Evolutionary conservation across 2,888 invertebrate genomes (phyloP), one percentile per base, ranked within the genome.

Genomic region (Congeria kusceri): DNA sequence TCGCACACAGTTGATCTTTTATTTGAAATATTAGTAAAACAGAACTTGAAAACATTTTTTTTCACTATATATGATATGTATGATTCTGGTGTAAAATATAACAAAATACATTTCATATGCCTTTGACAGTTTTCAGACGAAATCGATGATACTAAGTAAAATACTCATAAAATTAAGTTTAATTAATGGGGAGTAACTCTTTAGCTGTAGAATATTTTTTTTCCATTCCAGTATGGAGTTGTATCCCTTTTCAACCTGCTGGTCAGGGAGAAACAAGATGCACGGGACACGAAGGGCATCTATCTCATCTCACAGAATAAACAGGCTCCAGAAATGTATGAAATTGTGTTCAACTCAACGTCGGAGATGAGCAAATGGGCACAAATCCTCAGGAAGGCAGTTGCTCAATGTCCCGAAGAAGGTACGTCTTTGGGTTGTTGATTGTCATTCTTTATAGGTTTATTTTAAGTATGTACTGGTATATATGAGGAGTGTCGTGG

Each of bases 261-360:
- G 72, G 98, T 98, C 9, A 95, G 98, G 23, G 98, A 98, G 94
- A 98, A 98, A 93, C 98, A 98, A 0, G 98, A 98, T 68, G 96
- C 97, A 71, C 90, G 92, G 57, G 97, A 97, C 90, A 96, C 96
- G 2, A 95, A 97, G 3, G 97, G 98, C 0, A 96, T 99, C 90
- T 98, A 98, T 94, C 95, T 99, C 70, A 98, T 99, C 88, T 97
- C 97, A 85, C 97, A 97, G 86, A 97, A 97, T 91, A 97, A 97
- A 5, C 86, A 96, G 4, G 97, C 97, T 91, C 98, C 98, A 0
- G 98, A 98, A 94, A 98, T 99, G 98, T 98, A 98, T 92, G 98
- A 98, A 92, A 94, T 99, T 67, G 96, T 98, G 91, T 95, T 95
- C 81, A 96, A 96, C 29, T 97, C 97, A 90, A 97, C 97, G 39